phyloP scores from a whole-genome alignment of 2,888 invertebrate species.

The Cephus pulcher region DNA sequence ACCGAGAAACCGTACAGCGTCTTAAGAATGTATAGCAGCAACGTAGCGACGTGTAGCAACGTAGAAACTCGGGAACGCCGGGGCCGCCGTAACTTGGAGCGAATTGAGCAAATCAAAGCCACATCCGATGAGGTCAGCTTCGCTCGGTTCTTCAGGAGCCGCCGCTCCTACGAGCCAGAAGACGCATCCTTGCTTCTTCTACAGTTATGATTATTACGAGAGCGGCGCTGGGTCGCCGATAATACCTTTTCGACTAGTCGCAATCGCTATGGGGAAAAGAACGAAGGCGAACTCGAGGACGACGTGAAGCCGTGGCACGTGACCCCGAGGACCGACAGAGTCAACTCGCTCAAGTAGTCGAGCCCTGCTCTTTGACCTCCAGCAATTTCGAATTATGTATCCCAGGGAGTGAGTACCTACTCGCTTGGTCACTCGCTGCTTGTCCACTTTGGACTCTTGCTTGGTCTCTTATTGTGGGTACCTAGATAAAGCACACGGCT shows the following conservation, averaged over 20 bases:
- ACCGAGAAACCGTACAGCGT: conserved; percentile 23
- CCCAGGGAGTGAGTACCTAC: conserved; percentile 2
- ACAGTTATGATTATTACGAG: not conserved
- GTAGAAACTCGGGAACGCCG: conserved; percentile 8
- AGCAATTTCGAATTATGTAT: conserved; percentile 58
- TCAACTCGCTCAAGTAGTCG: conserved; percentile 65
- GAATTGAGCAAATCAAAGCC: conserved; percentile 65
- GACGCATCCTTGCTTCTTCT: not conserved
- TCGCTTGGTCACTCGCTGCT: not conserved
- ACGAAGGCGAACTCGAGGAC: conserved; percentile 22
- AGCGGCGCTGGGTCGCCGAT: not conserved
- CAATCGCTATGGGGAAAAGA: conserved; percentile 16
- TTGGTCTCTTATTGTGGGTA: not conserved
- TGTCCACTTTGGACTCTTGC: not conserved
- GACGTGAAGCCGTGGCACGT: conserved; percentile 59
- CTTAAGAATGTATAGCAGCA: not conserved
- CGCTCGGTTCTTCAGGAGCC: conserved; percentile 34
- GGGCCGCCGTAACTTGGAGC: conserved; percentile 50
- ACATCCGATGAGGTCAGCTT: conserved; percentile 65
- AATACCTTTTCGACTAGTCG: not conserved
- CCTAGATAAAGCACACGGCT: not conserved
- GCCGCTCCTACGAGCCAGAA: not conserved
- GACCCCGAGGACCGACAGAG: conserved; percentile 60
- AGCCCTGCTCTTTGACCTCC: conserved; percentile 63
- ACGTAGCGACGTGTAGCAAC: not conserved